Evolutionary conservation across 2,888 invertebrate genomes (phyloP), one percentile per base, ranked within the genome.

Genomic region (Lasioglossum pauxillum): DNA sequence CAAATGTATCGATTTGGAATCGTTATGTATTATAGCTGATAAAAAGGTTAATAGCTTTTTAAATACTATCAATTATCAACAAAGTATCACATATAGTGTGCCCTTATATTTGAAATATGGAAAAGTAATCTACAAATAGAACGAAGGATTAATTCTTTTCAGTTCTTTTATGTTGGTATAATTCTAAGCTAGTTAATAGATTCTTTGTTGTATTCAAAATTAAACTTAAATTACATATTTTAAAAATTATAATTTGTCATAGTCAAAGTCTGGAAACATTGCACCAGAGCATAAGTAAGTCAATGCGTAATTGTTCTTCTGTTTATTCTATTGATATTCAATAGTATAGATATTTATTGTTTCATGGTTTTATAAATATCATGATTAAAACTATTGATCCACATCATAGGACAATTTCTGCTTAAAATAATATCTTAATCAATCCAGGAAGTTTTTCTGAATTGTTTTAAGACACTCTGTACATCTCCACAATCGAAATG

Each of bases 11-110:
- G 99, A 99, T 95, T 96, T 99, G 82, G 99, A 99, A 95, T 98
- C 99, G 0, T 96, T 99, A n/a, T 99, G 99, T 95, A 98, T 99
- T 92, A 97, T 98, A 89, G 97, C 98, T 74, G 98, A 98, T 93
- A 98, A 99, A 95, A 98, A 98, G 96, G 98, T 98, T 44, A 76
- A 10, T 76, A 75, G 19, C 14, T 78, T 49, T 23, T 7, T 12
- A 31, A 31, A 8, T 44, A 46, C 16, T 46, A 57, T 57, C n/a
- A 12, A n/a, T n/a, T 57, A 57, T 57, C 12, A 57, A 57, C 57
- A 57, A 0, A 57, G n/a, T 57, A 12, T n/a, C n/a, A 57, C 10
- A 57, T 57, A 57, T 57, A 53, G 3, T 53, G 3, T n/a, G 7
- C 23, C 2, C 53, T 23, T 23, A 53, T 60, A 60, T 27, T 60